A percentile compares a stretch with the other conserved stretches of the same genome.
Conservation (phyloP, 2,888 invertebrate genomes). For the Synergus itoensis region DNA sequence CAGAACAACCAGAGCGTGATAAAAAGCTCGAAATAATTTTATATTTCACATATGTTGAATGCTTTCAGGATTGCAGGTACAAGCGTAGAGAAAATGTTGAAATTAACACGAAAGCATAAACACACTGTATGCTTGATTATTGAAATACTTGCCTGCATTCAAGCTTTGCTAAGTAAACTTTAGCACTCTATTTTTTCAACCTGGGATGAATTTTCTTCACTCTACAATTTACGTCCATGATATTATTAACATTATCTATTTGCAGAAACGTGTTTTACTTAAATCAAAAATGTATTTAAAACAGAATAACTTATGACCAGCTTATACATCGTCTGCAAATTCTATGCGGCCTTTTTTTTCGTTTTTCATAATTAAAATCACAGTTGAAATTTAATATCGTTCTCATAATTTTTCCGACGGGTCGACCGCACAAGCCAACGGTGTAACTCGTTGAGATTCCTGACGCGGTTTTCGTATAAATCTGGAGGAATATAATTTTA, state of each 20-base stretch:
- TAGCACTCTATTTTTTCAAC: slow-evolving; percentile 46
- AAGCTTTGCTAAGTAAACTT: slow-evolving; percentile 46
- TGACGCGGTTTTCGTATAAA: slow-evolving; percentile 65
- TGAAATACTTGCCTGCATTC: slow-evolving; percentile 31
- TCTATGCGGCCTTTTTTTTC: slow-evolving; percentile 54
- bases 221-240: slow-evolving; percentile 40
- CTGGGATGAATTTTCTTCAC: slow-evolving; percentile 23
- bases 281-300: slow-evolving; percentile 52
- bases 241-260: slow-evolving; percentile 53
- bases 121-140: neutral
- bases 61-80: slow-evolving; percentile 7
- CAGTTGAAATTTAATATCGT: slow-evolving; percentile 71
- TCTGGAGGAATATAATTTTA: slow-evolving; percentile 68
- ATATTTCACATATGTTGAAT: slow-evolving; percentile 39
- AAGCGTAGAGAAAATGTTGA: slow-evolving; percentile 5
- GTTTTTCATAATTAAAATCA: slow-evolving; percentile 71
- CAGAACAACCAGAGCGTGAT: slow-evolving; percentile 36
- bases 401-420: slow-evolving; percentile 65
- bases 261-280: neutral
- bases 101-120: slow-evolving; percentile 38
- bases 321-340: slow-evolving; percentile 37
- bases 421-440: slow-evolving; percentile 40
- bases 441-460: slow-evolving; percentile 64
- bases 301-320: slow-evolving; percentile 55
- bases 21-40: slow-evolving; percentile 39